These are phyloP conservation scores for Cecropterus lyciades DNA, from an alignment of 1,140 invertebrate species.

Conservation along the genomic window DNA sequence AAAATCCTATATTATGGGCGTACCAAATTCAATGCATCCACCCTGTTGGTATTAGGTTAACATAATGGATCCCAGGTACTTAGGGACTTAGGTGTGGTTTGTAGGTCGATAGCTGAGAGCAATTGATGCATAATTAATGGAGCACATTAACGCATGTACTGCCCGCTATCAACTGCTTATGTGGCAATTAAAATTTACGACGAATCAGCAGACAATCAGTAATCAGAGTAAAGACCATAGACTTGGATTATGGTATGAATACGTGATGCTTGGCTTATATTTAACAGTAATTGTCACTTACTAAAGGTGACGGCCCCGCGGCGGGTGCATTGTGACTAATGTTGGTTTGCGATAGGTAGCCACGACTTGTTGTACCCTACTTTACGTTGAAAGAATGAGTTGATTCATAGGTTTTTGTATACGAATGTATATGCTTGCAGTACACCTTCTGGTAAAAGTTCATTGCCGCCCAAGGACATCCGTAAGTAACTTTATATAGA, in stretches of 20 bases:
- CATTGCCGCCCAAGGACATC: too few species aligned
- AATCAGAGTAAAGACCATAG: conserved; percentile 19
- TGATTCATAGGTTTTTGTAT: too few species aligned
- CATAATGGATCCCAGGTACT: conserved; percentile 14
- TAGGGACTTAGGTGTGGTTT: conserved; percentile 13
- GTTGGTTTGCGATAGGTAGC: too few species aligned
- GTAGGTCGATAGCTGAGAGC: conserved; percentile 21
- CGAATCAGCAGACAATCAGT: conserved; percentile 22
- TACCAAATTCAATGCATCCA: neutral
- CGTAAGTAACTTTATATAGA: too few species aligned
- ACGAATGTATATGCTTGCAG: too few species aligned
- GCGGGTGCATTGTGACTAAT: too few species aligned
- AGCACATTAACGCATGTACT: conserved; percentile 23
- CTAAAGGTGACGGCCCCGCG: too few species aligned
- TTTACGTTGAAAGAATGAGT: too few species aligned
- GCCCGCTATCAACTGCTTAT: conserved; percentile 26
- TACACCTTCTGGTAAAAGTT: too few species aligned
- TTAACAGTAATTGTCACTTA: neutral
- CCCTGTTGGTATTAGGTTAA: conserved; percentile 1
- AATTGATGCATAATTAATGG: conserved; percentile 28
- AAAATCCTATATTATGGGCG: neutral
- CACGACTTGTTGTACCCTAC: too few species aligned
- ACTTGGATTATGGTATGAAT: conserved; percentile 9
- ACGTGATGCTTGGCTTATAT: neutral
- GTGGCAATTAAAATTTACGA: conserved; percentile 33